Conservation (phyloP, 2,113 vertebrate species). For the Marmota flaviventris region DNA sequence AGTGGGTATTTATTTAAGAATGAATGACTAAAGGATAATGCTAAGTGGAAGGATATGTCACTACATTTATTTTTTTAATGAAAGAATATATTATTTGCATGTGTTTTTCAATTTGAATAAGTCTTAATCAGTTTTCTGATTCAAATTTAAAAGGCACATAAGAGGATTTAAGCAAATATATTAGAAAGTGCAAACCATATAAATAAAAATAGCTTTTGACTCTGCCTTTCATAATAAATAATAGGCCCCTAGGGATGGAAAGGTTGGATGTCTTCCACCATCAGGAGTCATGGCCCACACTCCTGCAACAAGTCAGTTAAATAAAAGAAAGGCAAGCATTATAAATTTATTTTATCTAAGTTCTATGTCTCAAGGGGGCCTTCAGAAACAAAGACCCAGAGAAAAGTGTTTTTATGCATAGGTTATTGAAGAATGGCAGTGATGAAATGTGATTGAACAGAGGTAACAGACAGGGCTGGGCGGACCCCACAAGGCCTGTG, state of each 20-base stretch:
- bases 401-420: background rate
- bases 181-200: background rate
- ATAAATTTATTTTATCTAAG: background rate
- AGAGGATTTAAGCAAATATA: slow-evolving; percentile 19
- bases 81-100: slow-evolving; percentile 1
- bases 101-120: background rate
- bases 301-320: background rate
- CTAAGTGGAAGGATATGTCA: background rate
- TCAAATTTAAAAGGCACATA: slow-evolving; percentile 26
- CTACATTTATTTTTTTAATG: slow-evolving; percentile 19
- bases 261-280: background rate
- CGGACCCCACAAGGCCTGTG: rapidly evolving
- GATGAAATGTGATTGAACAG: too few relatives aligned
- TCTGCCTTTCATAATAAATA: background rate
- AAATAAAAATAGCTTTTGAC: slow-evolving; percentile 4
- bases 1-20: slow-evolving; percentile 14
- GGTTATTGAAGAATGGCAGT: too few relatives aligned
- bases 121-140: slow-evolving; percentile 29
- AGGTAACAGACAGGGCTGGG: rapidly evolving
- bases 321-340: background rate
- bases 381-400: background rate
- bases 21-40: background rate
- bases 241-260: background rate
- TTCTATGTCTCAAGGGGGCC: background rate
- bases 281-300: background rate